Percentiles rank a stretch among this genome's conserved stretches.
Conservation (phyloP, 2,113 vertebrate species). For the Pleuronectes platessa region DNA sequence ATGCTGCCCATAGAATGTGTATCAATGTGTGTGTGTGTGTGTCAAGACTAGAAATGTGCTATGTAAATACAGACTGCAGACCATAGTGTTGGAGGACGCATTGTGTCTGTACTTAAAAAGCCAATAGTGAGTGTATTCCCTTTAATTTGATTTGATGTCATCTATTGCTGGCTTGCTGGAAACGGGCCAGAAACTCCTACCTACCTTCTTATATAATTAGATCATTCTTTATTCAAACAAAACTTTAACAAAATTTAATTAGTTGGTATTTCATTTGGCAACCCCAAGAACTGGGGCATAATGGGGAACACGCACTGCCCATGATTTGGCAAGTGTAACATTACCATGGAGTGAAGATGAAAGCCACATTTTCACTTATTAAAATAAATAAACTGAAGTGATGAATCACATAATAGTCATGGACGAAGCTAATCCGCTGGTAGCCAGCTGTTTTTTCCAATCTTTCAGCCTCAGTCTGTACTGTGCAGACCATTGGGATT, state of each 20-base stretch:
- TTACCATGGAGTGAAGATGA: slow-evolving; percentile 35
- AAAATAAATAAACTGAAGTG: neutral
- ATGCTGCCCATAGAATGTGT: too few relatives aligned
- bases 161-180: slow-evolving; percentile 11
- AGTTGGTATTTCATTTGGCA: slow-evolving; percentile 30
- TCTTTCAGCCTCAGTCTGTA: slow-evolving; percentile 29
- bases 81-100: too few relatives aligned
- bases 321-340: slow-evolving; percentile 21
- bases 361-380: slow-evolving; percentile 42
- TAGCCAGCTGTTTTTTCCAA: slow-evolving; percentile 45
- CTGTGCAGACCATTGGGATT: slow-evolving; percentile 18
- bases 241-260: slow-evolving; percentile 26
- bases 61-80: too few relatives aligned
- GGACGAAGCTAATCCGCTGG: slow-evolving; percentile 47
- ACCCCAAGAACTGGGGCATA: slow-evolving; percentile 16
- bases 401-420: slow-evolving; percentile 24
- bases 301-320: slow-evolving; percentile 20
- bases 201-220: slow-evolving; percentile 2
- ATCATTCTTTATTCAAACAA: slow-evolving; percentile 21
- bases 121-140: too few relatives aligned
- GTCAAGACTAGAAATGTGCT: too few relatives aligned
- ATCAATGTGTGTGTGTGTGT: too few relatives aligned
- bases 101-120: too few relatives aligned
- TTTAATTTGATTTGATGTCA: neutral
- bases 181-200: slow-evolving; percentile 1